Evolutionary conservation across 2,797 vertebrate species (phyloP).

Genomic region (Orientallactaga sibirica): DNA sequence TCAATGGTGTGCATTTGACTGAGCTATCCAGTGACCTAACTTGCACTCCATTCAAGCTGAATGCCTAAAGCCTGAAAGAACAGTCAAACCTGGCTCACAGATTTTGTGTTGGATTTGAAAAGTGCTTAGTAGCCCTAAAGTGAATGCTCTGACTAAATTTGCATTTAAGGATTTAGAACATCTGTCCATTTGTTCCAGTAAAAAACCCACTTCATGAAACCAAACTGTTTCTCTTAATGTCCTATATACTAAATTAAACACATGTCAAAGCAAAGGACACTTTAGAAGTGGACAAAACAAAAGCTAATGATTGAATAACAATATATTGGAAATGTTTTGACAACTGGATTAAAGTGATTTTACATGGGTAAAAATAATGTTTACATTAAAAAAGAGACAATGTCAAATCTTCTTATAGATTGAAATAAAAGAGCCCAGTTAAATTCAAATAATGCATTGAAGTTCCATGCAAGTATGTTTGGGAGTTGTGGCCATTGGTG

Average conservation of each 20-base stretch:
- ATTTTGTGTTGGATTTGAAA: conserved; percentile 25
- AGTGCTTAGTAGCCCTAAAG: not conserved
- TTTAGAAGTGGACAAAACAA: not conserved
- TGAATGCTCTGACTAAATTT: conserved; percentile 12
- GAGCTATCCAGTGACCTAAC: not conserved
- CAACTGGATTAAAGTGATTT: conserved; percentile 28
- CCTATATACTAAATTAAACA: not conserved
- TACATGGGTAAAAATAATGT: conserved; percentile 4
- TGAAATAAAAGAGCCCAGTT: conserved; percentile 23
- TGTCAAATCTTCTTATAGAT: conserved; percentile 41
- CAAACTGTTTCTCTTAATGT: not conserved
- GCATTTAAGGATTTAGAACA: conserved; percentile 24
- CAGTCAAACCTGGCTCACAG: conserved; percentile 21
- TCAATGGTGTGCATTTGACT: not conserved
- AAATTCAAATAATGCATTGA: conserved; percentile 26
- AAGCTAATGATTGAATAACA: not conserved
- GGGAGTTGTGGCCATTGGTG: conserved; percentile 55
- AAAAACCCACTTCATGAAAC: conserved; percentile 5
- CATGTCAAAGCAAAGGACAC: conserved; percentile 18
- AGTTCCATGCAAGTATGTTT: conserved; percentile 1
- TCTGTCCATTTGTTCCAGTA: conserved; percentile 48
- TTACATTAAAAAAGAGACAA: not conserved
- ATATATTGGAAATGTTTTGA: conserved; percentile 10
- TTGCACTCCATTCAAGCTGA: not conserved
- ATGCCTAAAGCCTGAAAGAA: conserved; percentile 15